A percentile compares a stretch with the other conserved stretches of the same genome.
Conservation (phyloP, 2,888 invertebrate species). For the Callimorpha dominula region DNA sequence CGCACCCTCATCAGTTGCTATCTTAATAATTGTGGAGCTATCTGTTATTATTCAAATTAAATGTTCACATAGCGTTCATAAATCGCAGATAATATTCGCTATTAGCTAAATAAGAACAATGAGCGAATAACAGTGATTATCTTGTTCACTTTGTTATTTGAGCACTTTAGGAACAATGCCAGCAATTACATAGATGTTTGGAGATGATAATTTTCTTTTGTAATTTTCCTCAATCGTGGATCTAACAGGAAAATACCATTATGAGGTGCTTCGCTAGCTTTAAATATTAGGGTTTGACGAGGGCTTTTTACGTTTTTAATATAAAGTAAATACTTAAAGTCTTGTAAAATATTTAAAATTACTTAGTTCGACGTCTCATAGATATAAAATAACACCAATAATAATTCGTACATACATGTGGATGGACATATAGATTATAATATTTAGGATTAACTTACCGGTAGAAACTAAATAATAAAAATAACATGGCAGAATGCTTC, state of each 20-base stretch:
- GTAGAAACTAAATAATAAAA: too few relatives aligned
- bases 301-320: background rate
- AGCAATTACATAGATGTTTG: slow-evolving; percentile 50
- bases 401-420: too few relatives aligned
- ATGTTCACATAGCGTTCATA: slow-evolving; percentile 48
- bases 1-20: slow-evolving; percentile 57
- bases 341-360: background rate
- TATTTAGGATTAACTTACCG: too few relatives aligned
- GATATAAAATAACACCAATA: too few relatives aligned
- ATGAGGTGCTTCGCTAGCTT: background rate
- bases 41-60: slow-evolving; percentile 58
- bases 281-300: background rate
- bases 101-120: slow-evolving; percentile 43
- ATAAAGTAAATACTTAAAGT: background rate
- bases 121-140: slow-evolving; percentile 49
- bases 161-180: slow-evolving; percentile 49
- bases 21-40: slow-evolving; percentile 49
- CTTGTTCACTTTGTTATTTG: slow-evolving; percentile 57
- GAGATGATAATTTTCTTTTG: slow-evolving; percentile 36
- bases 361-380: background rate
- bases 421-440: too few relatives aligned
- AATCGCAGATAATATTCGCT: slow-evolving; percentile 50
- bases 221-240: slow-evolving; percentile 29
- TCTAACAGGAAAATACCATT: slow-evolving; percentile 2
- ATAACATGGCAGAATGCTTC: too few relatives aligned